A percentile compares a stretch with the other conserved stretches of the same genome.
These are phyloP conservation scores for Metridium senile DNA, from an alignment of 92 coral and sea anemone genomes.

Conservation along the genomic window DNA sequence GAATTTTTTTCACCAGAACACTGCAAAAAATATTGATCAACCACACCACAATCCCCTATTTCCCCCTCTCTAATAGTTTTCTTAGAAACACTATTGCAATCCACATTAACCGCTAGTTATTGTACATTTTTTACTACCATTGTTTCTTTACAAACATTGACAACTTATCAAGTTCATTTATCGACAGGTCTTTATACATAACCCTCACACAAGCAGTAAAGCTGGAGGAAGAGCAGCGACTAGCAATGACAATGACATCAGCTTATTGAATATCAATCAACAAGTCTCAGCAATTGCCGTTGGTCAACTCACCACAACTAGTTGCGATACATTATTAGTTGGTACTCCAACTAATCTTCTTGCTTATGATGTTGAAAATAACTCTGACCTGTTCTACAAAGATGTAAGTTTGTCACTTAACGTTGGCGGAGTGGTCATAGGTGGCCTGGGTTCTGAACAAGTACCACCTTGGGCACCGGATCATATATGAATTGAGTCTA, in stretches of 20 bases:
- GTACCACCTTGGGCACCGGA: too few relatives aligned
- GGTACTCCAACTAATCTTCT: conserved; percentile 93
- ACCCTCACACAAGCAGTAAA: conserved; percentile 72
- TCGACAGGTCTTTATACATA: conserved; percentile 89
- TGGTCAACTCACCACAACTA: conserved; percentile 74
- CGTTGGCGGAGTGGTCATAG: too few relatives aligned
- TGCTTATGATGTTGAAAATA: conserved; percentile 95
- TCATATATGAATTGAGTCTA: too few relatives aligned
- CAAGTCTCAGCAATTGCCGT: conserved; percentile 94
- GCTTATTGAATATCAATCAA: conserved; percentile 92
- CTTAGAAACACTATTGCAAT: too few relatives aligned
- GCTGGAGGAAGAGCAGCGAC: conserved; percentile 89
- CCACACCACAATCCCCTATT: too few relatives aligned
- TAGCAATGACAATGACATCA: conserved; percentile 77
- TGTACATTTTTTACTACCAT: too few relatives aligned
- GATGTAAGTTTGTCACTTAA: conserved; percentile 72
- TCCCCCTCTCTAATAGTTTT: too few relatives aligned
- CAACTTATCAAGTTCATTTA: not conserved
- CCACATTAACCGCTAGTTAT: too few relatives aligned
- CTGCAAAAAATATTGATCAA: too few relatives aligned
- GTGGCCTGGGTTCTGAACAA: too few relatives aligned
- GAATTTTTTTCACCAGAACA: too few relatives aligned
- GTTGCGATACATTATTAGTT: conserved; percentile 78
- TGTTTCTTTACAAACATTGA: too few relatives aligned
- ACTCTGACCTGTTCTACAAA: conserved; percentile 93